Evolutionary conservation across 2,113 vertebrate species (phyloP), one percentile per base, ranked within the genome.

Genomic region (Cacatua alba): DNA sequence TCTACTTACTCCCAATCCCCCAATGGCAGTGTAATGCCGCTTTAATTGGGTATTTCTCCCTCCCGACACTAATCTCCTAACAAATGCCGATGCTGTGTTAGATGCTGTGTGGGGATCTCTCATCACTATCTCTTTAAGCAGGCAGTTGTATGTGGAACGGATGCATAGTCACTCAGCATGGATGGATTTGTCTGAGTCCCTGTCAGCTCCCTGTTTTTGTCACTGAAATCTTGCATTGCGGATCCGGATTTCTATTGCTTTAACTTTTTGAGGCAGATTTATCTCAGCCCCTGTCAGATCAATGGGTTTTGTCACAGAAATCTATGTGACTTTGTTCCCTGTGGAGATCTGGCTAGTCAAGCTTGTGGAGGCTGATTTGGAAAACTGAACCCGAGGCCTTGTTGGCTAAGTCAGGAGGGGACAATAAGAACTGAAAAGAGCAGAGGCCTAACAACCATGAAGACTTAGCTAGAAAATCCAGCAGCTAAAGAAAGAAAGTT

Each of bases 161-260:
- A 93, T 94, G 94, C 92, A 81, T 0, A 96, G 95, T 97, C 92
- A 94, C 92, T 96, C 92, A 78, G 95, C 69, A 43, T 57, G 88
- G 95, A 95, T 96, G 95, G 96, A 97, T 97, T 97, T 96, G 95
- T 94, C 95, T 79, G 94, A 96, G 94, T 94, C 83, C 83, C 92
- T 92, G 95, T 96, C 96, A 96, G 65, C 92, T 96, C 88, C 83
- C 83, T 76, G 88, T 5, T 93, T 96, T 95, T 96, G 90, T 93
- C 90, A 87, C 91, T 21, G 77, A 95, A 96, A 96, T 96, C 96
- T 95, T 72, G 83, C 92, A 49, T 14, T 94, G 86, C 9, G 13
- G 81, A 91, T 94, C 74, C 65, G 28, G 74, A 93, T 96, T 97
- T 94, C 91, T 93, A 78, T 55, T 87, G 83, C 96, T 87, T 96